phyloP scores from a whole-genome alignment of 2,888 invertebrate genomes.

The Heliconius hortense region DNA sequence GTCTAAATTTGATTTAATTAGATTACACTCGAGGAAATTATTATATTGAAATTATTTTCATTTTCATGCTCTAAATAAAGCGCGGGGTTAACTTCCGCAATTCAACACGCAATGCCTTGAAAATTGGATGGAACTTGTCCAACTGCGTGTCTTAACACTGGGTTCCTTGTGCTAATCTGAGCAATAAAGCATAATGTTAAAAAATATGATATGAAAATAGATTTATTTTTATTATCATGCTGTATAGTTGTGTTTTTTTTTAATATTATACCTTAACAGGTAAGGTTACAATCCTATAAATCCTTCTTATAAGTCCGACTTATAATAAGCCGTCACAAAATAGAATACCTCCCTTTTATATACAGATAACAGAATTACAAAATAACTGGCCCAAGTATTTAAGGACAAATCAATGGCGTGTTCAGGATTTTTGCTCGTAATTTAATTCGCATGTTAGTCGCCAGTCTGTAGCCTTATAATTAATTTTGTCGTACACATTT shows the following conservation, averaged over 20 bases:
- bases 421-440: conserved; percentile 10
- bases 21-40: too few relatives aligned
- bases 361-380: not conserved
- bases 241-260: not conserved
- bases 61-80: too few relatives aligned
- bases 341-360: not conserved
- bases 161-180: too few relatives aligned
- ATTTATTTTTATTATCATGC: too few relatives aligned
- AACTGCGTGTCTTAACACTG: too few relatives aligned
- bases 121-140: too few relatives aligned
- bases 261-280: not conserved
- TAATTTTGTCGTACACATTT: not conserved
- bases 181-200: too few relatives aligned
- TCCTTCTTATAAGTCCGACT: not conserved
- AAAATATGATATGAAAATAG: too few relatives aligned
- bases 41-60: too few relatives aligned
- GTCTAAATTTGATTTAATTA: not conserved
- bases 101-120: too few relatives aligned
- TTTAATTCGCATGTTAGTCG: conserved; percentile 6
- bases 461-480: conserved; percentile 1
- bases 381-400: not conserved
- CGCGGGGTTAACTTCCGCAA: too few relatives aligned
- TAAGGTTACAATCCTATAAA: not conserved
- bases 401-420: not conserved
- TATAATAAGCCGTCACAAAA: not conserved